phyloP scores from a whole-genome alignment of 2,797 vertebrate genomes.

The Brachyalestes nurse region DNA sequence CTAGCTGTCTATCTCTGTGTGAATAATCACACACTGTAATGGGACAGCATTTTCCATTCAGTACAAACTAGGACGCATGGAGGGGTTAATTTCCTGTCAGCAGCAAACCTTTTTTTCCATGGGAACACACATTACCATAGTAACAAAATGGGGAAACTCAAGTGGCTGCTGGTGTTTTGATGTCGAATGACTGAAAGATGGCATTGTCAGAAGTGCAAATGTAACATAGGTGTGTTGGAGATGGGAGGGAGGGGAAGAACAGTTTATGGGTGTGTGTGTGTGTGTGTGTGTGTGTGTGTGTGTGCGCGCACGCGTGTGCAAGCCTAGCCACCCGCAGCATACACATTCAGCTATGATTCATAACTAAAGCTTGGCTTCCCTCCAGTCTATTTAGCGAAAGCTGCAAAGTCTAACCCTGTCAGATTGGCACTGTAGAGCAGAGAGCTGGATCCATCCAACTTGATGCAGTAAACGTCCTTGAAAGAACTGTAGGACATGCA shows the following conservation, averaged over 20 bases:
- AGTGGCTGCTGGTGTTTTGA: slow-evolving; percentile 51
- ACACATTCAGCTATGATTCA: slow-evolving; percentile 41
- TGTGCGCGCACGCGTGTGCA: slow-evolving; percentile 6
- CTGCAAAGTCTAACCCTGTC: slow-evolving; percentile 41
- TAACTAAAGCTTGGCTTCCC: slow-evolving; percentile 34
- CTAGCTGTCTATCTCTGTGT: neutral
- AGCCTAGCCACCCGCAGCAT: slow-evolving; percentile 1
- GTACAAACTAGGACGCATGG: slow-evolving; percentile 43
- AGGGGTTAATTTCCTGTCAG: slow-evolving; percentile 63
- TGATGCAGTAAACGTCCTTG: slow-evolving; percentile 39
- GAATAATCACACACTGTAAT: slow-evolving; percentile 29
- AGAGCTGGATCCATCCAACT: slow-evolving; percentile 8
- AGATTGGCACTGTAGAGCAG: slow-evolving; percentile 15
- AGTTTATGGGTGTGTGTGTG: neutral
- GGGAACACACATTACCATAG: slow-evolving; percentile 67
- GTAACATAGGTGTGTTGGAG: slow-evolving; percentile 20
- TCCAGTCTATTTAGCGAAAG: slow-evolving; percentile 40
- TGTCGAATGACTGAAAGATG: slow-evolving; percentile 51
- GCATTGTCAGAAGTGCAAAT: slow-evolving; percentile 59
- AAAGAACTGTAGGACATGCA: slow-evolving; percentile 19
- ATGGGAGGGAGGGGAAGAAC: slow-evolving; percentile 14
- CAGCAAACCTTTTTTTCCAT: slow-evolving; percentile 54
- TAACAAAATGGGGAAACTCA: slow-evolving; percentile 59
- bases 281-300: neutral
- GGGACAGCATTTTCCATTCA: slow-evolving; percentile 15